A percentile compares a stretch with the other conserved stretches of the same genome.
These are phyloP conservation scores for Catocala nupta DNA, from an alignment of 2,888 invertebrate genomes.

Conservation along the genomic window DNA sequence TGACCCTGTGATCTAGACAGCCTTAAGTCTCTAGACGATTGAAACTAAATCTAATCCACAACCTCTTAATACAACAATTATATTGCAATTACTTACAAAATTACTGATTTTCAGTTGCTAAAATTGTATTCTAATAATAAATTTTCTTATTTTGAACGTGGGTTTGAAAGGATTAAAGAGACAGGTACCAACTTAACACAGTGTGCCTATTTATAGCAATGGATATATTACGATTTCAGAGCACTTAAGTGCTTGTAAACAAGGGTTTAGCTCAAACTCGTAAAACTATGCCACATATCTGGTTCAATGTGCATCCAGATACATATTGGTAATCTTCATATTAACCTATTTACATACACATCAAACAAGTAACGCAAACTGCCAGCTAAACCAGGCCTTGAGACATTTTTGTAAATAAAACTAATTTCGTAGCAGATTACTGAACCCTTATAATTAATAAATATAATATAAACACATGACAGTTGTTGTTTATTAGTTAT, in stretches of 20 bases:
- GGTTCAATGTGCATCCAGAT: too few relatives aligned
- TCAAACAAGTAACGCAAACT: neutral
- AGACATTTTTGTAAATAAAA: conserved; percentile 25
- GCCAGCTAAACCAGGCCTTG: conserved; percentile 20
- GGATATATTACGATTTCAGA: too few relatives aligned
- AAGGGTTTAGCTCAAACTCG: too few relatives aligned
- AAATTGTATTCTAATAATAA: neutral
- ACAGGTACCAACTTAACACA: neutral
- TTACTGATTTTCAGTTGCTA: too few relatives aligned
- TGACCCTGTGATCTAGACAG: too few relatives aligned
- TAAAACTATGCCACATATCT: too few relatives aligned
- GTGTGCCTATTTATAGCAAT: neutral
- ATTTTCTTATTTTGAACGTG: neutral
- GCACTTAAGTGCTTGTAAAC: too few relatives aligned
- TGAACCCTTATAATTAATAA: conserved; percentile 19
- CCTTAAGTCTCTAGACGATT: too few relatives aligned
- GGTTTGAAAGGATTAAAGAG: neutral
- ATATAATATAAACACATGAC: conserved; percentile 18
- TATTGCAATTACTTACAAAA: too few relatives aligned
- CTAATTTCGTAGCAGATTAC: conserved; percentile 22
- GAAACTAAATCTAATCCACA: too few relatives aligned
- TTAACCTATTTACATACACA: neutral
- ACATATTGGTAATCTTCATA: too few relatives aligned
- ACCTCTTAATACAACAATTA: too few relatives aligned
- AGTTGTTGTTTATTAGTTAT: conserved; percentile 28